Evolutionary conservation across 1,140 invertebrate species (phyloP), one percentile per base, ranked within the genome.

Genomic region (Nautilus pompilius): DNA sequence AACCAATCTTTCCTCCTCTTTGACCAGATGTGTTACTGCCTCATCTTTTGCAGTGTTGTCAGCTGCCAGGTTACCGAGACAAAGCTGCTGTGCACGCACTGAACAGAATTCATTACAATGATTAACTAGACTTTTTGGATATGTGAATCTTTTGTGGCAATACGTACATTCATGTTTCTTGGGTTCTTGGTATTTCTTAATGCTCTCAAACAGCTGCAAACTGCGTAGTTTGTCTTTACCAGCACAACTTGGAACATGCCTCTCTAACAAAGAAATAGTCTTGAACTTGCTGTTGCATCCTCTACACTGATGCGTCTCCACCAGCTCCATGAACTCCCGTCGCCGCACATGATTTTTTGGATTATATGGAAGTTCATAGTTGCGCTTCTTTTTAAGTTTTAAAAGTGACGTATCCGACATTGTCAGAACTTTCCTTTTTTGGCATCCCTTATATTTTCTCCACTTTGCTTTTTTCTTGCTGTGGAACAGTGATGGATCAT

Each of bases 281-380:
- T 73, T 70, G 67, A 77, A 78, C 41, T 72, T 70, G 3, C 72
- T 61, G n/a, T 70, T 63, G 60, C 79, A 76, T 26, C 78, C 76
- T 34, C 71, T 65, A 46, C 80, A 77, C 64, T 75, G 74, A 22
- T 79, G 72, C 17, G 59, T 72, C 13, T 78, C 77, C 28, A 79
- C n/a, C 0, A 75, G 36, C 55, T 78, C 68, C 10, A 69, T 65
- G 58, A 70, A 60, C 45, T 79, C 76, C 17, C 77, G 60, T 5
- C 77, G 62, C 5, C 77, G 66, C 24, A 74, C 62, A 41, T 79
- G 77, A 55, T 73, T 73, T 28, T 65, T 48, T 8, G 77, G 77
- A 63, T 77, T 76, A 64, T 79, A 79, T 15, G 63, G 41, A 24
- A 76, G 60, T 41, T 74, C 69, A 34, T 66, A 60, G 53, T 66